Evolutionary conservation across 2,888 invertebrate species (phyloP), one percentile per base, ranked within the genome.

Genomic region (Trichopria drosophilae): DNA sequence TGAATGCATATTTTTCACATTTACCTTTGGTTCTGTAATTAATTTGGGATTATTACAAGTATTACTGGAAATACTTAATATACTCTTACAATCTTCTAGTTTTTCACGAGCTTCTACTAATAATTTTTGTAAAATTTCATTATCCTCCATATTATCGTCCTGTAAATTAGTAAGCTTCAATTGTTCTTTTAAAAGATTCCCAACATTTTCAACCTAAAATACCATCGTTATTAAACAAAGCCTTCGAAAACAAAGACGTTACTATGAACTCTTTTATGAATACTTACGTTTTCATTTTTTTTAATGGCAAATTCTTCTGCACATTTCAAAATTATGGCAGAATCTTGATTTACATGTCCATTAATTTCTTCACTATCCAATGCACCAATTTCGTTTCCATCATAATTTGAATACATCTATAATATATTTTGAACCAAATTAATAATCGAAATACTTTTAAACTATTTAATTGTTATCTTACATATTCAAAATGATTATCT

Each of bases 361-460:
- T 92, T 92, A 40, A 94, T 92, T 62, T 94, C 92, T 52, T 95
- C 94, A 62, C 87, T 82, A 66, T 94, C 92, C n/a, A 95, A 71
- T 1, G 93, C 86, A 0, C 95, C 96, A 15, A 95, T 82, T 73
- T 94, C 91, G 6, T 83, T 86, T 61, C 94, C 93, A 66, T 93
- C 91, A 71, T 95, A 97, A 47, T 83, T 85, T 1, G 86, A 86
- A 75, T 84, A 93, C 74, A 89, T 80, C 84, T 85, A 62, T 37
- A 72, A 71, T 53, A 58, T 57, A 60, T 50, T 29, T 28, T 46
- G 28, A 49, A 46, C 7, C 46, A 20, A 37, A 22, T 31, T 44
- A 43, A 48, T 28, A 40, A 40, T 34, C 23, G 18, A 42, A 47
- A 16, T 45, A n/a, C 6, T 20, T 40, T 34, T 12, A 36, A 13